Base-by-base conservation (phyloP, 2,888 invertebrate species). In the Octonoba sinensis region DNA sequence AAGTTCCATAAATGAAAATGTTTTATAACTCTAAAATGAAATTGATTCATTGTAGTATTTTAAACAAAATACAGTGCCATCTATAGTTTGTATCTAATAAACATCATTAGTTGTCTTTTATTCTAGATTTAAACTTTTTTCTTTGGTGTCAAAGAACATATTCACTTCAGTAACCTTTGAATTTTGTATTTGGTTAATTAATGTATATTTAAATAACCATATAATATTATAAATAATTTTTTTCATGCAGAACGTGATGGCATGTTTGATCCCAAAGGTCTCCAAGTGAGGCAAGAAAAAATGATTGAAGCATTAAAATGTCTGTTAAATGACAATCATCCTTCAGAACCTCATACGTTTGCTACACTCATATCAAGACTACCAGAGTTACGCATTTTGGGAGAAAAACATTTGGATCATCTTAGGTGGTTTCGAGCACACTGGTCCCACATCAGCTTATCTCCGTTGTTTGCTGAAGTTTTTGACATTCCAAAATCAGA, bases 401-500 rank as follows among this genome's bases (percentile, higher is more conserved):
- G 97, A 49, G 91, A 91, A 59, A 93, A 94, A 85, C 97, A 97
- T 89, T 92, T 93, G 86, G 92, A 93, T 85, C 93, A 95, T 87
- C 91, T 97, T 87, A 92, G 93, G 88, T 98, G 96, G 96, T 96
- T 96, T 90, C 92, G 97, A 85, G 72, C 86, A 27, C 92, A 93
- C 87, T 97, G 96, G 96, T 86, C 87, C 20, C 92, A 92, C 82
- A 91, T 93, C 83, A 88, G 88, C 82, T 91, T 97, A 86, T 97
- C 97, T 66, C 96, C 97, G 3, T 92, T 98, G 73, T 98, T 96
- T 90, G 94, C 97, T 51, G 98, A 98, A 90, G 96, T 97, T 86
- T 98, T 96, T 90, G 97, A 98, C 92, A 96, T 98, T 89, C 95
- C 96, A 85, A 77, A 83, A 64, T 62, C 70, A 20, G 85, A 83